Evolutionary conservation across 2,888 invertebrate species (phyloP).

Genomic region (Drosophila ezoana): DNA sequence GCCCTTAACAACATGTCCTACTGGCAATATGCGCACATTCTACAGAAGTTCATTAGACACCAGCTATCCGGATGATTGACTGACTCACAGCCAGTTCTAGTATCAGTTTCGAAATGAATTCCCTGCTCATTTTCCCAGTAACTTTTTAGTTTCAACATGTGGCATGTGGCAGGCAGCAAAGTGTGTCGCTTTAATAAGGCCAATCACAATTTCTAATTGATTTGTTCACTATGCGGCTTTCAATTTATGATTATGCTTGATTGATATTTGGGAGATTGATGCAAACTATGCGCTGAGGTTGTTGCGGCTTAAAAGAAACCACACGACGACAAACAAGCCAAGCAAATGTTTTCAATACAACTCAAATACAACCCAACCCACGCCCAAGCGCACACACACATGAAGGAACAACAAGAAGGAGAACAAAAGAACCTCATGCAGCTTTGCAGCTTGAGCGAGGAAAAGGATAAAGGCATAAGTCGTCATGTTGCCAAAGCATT

Average conservation of each 20-base stretch:
- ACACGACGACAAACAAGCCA: slow-evolving; percentile 22
- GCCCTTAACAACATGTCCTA: slow-evolving; percentile 8
- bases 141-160: slow-evolving; percentile 17
- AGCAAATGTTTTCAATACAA: slow-evolving; percentile 45
- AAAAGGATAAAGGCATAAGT: slow-evolving; percentile 68
- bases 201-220: slow-evolving; percentile 63
- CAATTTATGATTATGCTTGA: slow-evolving; percentile 47
- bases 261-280: slow-evolving; percentile 10
- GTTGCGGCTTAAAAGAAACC: slow-evolving; percentile 13
- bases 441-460: slow-evolving; percentile 52
- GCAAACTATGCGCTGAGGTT: slow-evolving; percentile 31
- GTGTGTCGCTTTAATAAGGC: slow-evolving; percentile 5
- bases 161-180: neutral
- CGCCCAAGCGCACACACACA: slow-evolving; percentile 3
- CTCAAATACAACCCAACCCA: slow-evolving; percentile 8
- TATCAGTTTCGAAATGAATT: slow-evolving; percentile 19
- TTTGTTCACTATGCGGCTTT: slow-evolving; percentile 51
- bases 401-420: slow-evolving; percentile 20
- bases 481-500: slow-evolving; percentile 54
- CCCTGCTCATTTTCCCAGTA: slow-evolving; percentile 47
- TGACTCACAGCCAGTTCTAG: slow-evolving; percentile 7
- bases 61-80: slow-evolving; percentile 7
- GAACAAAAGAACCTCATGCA: slow-evolving; percentile 26
- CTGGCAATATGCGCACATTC: slow-evolving; percentile 38
- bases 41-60: slow-evolving; percentile 60